These are phyloP conservation scores for Psittacula echo DNA, from an alignment of 2,797 vertebrate genomes.

Conservation along the genomic window DNA sequence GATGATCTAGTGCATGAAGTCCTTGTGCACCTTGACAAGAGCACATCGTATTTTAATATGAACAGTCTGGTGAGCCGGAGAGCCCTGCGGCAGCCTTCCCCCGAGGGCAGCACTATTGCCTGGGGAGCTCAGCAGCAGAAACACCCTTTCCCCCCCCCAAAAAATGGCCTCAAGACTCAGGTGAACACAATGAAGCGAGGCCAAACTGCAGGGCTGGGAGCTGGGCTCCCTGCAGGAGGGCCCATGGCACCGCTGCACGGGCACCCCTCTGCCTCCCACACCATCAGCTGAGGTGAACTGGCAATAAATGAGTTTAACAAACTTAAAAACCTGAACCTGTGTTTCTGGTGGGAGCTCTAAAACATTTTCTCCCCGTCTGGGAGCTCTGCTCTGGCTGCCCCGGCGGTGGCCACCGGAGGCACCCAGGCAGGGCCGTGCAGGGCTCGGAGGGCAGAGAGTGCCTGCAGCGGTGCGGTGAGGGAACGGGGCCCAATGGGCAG, in stretches of 20 bases:
- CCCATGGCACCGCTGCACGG: neutral
- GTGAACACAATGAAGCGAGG: neutral
- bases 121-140: neutral
- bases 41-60: too few relatives aligned
- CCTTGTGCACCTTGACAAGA: neutral
- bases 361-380: neutral
- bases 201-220: neutral
- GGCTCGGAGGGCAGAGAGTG: too few relatives aligned
- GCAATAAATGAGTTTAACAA: neutral
- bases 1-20: neutral
- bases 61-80: accelerated
- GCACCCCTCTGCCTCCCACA: neutral
- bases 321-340: neutral
- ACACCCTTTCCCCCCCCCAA: neutral
- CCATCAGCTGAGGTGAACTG: accelerated
- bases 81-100: neutral
- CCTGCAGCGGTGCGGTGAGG: too few relatives aligned
- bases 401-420: too few relatives aligned
- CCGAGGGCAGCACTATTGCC: neutral
- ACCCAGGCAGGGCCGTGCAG: too few relatives aligned
- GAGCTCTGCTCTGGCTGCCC: too few relatives aligned
- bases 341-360: neutral
- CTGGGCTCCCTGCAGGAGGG: neutral
- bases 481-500: too few relatives aligned
- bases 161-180: neutral